A percentile compares a stretch with the other conserved stretches of the same genome.
Evolutionary conservation across 2,797 vertebrate genomes (phyloP).

Genomic region (Hypotaenidia philippensis): DNA sequence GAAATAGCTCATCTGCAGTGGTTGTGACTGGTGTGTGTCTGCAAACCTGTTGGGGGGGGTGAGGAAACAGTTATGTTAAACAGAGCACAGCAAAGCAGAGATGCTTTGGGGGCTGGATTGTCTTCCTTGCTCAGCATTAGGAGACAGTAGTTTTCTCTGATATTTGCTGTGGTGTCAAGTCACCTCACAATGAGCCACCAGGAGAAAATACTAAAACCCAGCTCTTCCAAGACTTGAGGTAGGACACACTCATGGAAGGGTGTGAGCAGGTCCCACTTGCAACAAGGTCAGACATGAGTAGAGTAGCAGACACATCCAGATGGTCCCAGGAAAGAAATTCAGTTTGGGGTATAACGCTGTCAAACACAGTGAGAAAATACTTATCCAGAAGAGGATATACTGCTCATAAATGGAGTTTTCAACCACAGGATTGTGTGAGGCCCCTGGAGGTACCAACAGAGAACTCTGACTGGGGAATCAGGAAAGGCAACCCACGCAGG

Average conservation of each 20-base stretch:
- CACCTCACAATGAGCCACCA: neutral
- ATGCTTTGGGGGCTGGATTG: neutral
- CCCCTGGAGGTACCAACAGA: neutral
- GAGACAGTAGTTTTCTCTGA: neutral
- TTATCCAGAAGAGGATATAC: neutral
- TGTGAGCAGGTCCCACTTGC: neutral
- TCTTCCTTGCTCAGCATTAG: neutral
- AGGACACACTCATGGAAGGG: neutral
- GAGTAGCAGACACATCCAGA: neutral
- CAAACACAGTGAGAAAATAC: neutral
- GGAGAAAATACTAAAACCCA: neutral
- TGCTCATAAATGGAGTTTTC: neutral
- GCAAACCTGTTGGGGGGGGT: neutral
- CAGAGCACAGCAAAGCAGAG: neutral
- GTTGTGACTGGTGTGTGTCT: accelerated
- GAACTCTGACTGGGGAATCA: neutral
- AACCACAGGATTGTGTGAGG: neutral
- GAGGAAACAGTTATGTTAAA: neutral
- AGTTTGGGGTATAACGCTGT: neutral
- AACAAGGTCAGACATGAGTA: neutral
- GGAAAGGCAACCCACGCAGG: neutral
- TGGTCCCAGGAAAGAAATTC: neutral
- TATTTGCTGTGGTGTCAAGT: neutral
- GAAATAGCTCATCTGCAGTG: neutral
- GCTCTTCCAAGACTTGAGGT: neutral